A percentile compares a stretch with the other conserved stretches of the same genome.
Evolutionary conservation across 2,888 invertebrate genomes (phyloP).

Genomic region (Chouioia cunea): DNA sequence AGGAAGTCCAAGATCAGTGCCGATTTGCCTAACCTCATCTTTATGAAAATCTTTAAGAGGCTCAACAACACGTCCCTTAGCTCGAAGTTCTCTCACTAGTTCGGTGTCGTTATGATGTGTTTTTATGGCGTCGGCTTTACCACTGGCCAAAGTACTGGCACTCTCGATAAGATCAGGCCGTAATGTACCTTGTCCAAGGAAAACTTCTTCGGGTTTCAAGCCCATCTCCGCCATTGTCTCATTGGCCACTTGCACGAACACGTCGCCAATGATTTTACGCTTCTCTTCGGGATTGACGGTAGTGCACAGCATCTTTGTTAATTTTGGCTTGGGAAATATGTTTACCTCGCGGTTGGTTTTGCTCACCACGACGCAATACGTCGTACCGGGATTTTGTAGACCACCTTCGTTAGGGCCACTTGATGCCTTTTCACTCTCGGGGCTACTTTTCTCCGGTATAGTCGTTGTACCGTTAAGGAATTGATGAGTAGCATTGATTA

Average conservation of each 20-base stretch:
- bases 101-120: slow-evolving; percentile 99
- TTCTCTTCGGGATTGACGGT: slow-evolving; percentile 96
- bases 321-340: slow-evolving; percentile 70
- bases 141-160: slow-evolving; percentile 87
- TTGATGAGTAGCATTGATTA: slow-evolving; percentile 77
- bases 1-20: slow-evolving; percentile 90
- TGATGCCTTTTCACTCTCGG: slow-evolving; percentile 1
- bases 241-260: slow-evolving; percentile 95
- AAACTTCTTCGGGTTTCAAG: slow-evolving; percentile 91
- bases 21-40: slow-evolving; percentile 93
- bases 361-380: slow-evolving; percentile 43
- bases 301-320: slow-evolving; percentile 88
- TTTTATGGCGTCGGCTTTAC: slow-evolving; percentile 95
- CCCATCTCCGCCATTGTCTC: slow-evolving; percentile 90
- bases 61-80: slow-evolving; percentile 91
- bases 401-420: slow-evolving; percentile 3
- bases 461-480: slow-evolving; percentile 87
- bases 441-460: slow-evolving; percentile 73
- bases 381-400: slow-evolving; percentile 36
- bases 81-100: slow-evolving; percentile 82
- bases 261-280: slow-evolving; percentile 98
- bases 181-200: slow-evolving; percentile 94
- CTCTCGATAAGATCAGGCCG: slow-evolving; percentile 99
- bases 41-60: slow-evolving; percentile 99
- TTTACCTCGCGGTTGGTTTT: slow-evolving; percentile 46